phyloP scores from a whole-genome alignment of 2,797 vertebrate genomes.

The Sebastes hubbsi region DNA sequence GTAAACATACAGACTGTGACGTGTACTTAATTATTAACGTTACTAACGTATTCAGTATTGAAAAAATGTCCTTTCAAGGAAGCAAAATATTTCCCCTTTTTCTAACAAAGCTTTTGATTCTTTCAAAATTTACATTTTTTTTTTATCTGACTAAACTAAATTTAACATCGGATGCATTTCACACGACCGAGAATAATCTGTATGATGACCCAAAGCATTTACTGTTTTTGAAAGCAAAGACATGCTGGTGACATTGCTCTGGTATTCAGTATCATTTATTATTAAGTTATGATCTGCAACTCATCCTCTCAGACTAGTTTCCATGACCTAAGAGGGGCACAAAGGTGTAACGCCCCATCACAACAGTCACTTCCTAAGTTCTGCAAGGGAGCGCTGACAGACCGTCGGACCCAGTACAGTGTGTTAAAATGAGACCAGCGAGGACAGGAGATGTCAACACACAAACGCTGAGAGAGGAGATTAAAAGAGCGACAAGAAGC shows the following conservation, averaged over 20 bases:
- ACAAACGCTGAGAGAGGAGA: background rate
- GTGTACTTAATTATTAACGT: background rate
- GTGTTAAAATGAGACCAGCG: background rate
- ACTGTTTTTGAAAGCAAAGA: background rate
- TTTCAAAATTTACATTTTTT: background rate
- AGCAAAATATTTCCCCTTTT: constrained; percentile 54
- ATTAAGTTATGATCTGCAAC: background rate
- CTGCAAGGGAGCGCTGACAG: background rate
- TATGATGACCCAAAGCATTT: background rate
- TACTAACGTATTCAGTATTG: no score
- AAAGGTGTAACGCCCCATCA: background rate
- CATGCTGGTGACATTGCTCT: background rate
- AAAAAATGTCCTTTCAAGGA: constrained; percentile 10
- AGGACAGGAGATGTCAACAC: background rate
- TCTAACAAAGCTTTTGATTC: constrained; percentile 1
- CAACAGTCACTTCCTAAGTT: background rate
- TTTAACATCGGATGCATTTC: background rate
- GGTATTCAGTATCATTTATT: background rate
- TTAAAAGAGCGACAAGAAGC: background rate
- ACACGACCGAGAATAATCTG: background rate
- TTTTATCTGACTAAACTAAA: background rate
- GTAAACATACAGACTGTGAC: background rate
- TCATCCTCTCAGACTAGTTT: background rate
- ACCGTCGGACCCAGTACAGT: background rate
- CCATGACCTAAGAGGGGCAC: background rate